Evolutionary conservation across 1,140 invertebrate genomes (phyloP), one percentile per base, ranked within the genome.

Genomic region (Drosophila aff.): DNA sequence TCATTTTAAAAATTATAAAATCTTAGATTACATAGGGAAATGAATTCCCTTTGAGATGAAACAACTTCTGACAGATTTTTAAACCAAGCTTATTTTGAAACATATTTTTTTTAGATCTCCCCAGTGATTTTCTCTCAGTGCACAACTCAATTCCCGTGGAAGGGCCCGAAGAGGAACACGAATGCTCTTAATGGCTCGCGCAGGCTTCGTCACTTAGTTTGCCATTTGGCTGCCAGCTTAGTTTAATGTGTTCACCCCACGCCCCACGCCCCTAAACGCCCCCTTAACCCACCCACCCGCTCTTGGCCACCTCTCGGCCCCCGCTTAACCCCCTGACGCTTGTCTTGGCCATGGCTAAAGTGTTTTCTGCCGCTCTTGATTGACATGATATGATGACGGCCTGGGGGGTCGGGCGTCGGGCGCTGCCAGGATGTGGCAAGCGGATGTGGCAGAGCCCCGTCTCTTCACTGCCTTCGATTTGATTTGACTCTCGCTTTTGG

Each of bases 161-260:
- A 59, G 59, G 64, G 58, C 58, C 43, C n/a, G 13, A 23, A 8
- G 18, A 53, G 13, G 18, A 53, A 36, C 52, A 53, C 57, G 63
- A 49, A 61, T 76, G 76, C 76, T 68, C 74, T 76, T 77, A 77
- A 68, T 76, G 75, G 73, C 58, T 62, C 38, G 44, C 57, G 73
- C 74, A 62, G 74, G 38, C 74, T 77, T 49, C 63, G 60, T 53
- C 83, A 80, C 83, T 80, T 82, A 76, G 76, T 67, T 77, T 68
- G 76, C 83, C 83, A 86, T 86, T 82, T 87, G 62, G 60, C 76
- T 82, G 79, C 67, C 79, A 83, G 76, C 83, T 87, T 87, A 83
- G 83, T 86, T 82, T 77, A 80, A 82, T 82, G 83, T 82, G 57
- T 47, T 61, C 9, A 49, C 40, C 40, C 50, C 26, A 13, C 28